Evolutionary conservation across 2,113 vertebrate genomes (phyloP), one percentile per base, ranked within the genome.

Genomic region (Todiramphus chloris): DNA sequence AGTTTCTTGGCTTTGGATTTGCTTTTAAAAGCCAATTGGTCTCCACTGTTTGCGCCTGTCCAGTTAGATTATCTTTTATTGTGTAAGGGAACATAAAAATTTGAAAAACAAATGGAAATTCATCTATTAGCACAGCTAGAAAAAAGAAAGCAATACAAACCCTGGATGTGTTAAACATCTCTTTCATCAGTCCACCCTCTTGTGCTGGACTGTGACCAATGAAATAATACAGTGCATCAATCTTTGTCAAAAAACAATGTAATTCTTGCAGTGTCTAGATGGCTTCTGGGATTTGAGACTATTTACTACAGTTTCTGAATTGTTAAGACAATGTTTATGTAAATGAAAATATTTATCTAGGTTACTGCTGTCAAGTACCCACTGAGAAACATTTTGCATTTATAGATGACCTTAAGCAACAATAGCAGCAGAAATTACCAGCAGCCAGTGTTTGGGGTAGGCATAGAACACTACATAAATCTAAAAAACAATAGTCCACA

Each of bases 321-420:
- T 88, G 63, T 94, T 96, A 91, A 96, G 56, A 72, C 83, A 91
- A 23, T 94, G 60, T 94, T 97, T 96, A 95, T 96, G 44, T 79
- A 96, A 97, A 88, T 84, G 55, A 96, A 97, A 97, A 93, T 95
- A 84, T 96, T 96, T 97, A 94, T 93, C 88, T 96, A 93, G 63
- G 91, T 95, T 97, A 96, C 81, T 92, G 94, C 85, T 96, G 92
- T 96, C 67, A 92, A 96, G 73, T 76, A 55, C 89, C 64, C 62
- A 3, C 56, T 95, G 91, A 90, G 80, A 92, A 94, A 91, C 30
- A 72, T 94, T 96, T 96, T 90, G 75, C 74, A 94, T 96, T 93
- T 95, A 70, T 77, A 62, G 82, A 87, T 94, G 82, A 94, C 93
- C 90, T 93, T 87, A 86, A 94, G 50, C 68, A 94, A 94, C 92